These are phyloP conservation scores for Beris chalybata DNA, from an alignment of 2,888 invertebrate species.

Conservation along the genomic window DNA sequence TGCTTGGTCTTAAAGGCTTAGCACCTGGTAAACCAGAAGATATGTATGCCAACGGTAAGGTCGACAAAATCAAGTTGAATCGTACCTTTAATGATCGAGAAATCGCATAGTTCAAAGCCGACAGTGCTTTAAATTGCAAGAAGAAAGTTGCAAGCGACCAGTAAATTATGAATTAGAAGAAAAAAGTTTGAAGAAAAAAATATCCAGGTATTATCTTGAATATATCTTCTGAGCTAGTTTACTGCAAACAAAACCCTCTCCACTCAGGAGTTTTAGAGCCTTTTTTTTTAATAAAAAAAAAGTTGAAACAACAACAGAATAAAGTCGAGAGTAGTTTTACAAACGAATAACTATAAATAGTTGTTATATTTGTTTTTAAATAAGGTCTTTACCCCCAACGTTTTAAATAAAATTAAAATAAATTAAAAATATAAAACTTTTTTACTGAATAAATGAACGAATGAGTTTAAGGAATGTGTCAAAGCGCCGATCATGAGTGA, in stretches of 20 bases:
- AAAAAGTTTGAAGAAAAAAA: not conserved
- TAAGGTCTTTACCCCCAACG: not conserved
- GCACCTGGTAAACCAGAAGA: constrained; percentile 89
- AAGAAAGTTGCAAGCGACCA: constrained; percentile 69
- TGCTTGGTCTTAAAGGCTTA: constrained; percentile 79
- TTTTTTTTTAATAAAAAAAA: constrained; percentile 2
- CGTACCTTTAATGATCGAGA: constrained; percentile 97
- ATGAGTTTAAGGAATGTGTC: too few relatives aligned
- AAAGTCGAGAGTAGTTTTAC: not conserved
- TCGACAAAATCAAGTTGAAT: constrained; percentile 83
- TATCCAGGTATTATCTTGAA: constrained; percentile 12
- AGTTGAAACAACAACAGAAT: not conserved
- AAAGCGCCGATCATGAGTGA: too few relatives aligned
- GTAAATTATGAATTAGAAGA: not conserved
- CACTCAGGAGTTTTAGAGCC: not conserved
- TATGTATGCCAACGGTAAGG: constrained; percentile 85
- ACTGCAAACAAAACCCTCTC: not conserved
- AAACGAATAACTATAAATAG: constrained; percentile 19
- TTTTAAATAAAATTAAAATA: too few relatives aligned
- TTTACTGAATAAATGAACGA: too few relatives aligned
- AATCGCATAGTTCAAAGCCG: constrained; percentile 97
- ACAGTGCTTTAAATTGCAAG: constrained; percentile 98
- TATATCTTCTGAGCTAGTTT: constrained; percentile 5
- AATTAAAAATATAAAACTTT: too few relatives aligned
- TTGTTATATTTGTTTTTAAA: constrained; percentile 26